Base-by-base conservation (phyloP, 2,888 invertebrate genomes). In the Drosophila paracracens region DNA sequence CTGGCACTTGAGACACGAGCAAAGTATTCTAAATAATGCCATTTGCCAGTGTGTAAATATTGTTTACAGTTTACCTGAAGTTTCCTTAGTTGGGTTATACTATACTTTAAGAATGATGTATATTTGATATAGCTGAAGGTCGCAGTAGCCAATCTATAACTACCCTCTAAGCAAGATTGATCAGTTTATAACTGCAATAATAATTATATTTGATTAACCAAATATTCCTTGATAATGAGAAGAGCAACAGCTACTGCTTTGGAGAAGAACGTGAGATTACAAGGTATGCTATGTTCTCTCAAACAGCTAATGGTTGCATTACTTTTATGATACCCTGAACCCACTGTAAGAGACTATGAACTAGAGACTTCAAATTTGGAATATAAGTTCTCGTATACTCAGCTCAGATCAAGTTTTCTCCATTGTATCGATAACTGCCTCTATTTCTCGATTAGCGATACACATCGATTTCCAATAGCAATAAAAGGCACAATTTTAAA, bases 1-100 rank as follows among this genome's bases (percentile, higher is more conserved):
- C 40, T 50, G 21, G 52, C 66, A 65, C 67, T 81, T 62, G 56
- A 77, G 73, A 65, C 25, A 25, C 62, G 46, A 38, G 25, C 43
- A 53, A 25, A 54, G 59, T 54, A 33, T 51, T 59, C 43, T 27
- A 31, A 38, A 67, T 43, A 51, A 27, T 56, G 29, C 36, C 31
- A 33, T 58, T 60, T 40, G 51, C 43, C n/a, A 46, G 40, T 27
- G 48, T 16, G 38, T 33, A 40, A 18, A 60, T 61, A 52, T 51
- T 68, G 51, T 25, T 35, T 13, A 43, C 58, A 75, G 38, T n/a
- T 56, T n/a, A 58, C 31, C 69, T 68, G 51, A 11, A 1, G 7
- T 21, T 52, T 38, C 33, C 18, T 11, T 5, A 18, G 21, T n/a
- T 46, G 2, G n/a, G n/a, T 43, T 43, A 29, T 27, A 29, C 50